Percentiles rank a stretch among this genome's conserved stretches.
These are phyloP conservation scores for Plagodis dolabraria DNA, from an alignment of 2,888 invertebrate species.

Conservation along the genomic window DNA sequence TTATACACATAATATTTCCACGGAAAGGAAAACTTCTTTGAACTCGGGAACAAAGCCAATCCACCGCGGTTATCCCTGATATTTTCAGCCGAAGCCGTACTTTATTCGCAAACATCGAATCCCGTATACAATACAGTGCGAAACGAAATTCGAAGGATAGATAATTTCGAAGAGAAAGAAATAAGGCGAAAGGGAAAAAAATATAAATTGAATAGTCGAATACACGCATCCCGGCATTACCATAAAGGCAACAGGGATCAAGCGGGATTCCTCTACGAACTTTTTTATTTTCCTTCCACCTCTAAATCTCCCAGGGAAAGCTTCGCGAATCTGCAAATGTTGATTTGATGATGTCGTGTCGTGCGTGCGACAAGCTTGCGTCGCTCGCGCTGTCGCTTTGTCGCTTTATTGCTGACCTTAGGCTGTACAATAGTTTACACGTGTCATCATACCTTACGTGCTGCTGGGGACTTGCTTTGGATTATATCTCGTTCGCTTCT, in stretches of 20 bases:
- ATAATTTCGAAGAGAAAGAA: constrained; percentile 82
- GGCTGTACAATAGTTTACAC: constrained; percentile 46
- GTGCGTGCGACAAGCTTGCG: constrained; percentile 40
- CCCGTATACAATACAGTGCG: constrained; percentile 83
- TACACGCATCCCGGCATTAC: constrained; percentile 84
- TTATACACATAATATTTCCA: constrained; percentile 76
- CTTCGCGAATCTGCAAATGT: constrained; percentile 85
- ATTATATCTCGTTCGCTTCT: constrained; percentile 50
- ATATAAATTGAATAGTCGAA: constrained; percentile 85
- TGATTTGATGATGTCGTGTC: constrained; percentile 82
- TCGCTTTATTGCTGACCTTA: constrained; percentile 51
- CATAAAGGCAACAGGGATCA: constrained; percentile 84
- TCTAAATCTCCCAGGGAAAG: constrained; percentile 83
- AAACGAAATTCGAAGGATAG: constrained; percentile 84
- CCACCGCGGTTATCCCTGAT: constrained; percentile 81
- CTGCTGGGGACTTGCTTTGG: constrained; percentile 37
- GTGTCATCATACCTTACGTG: constrained; percentile 39
- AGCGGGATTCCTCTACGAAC: constrained; percentile 83
- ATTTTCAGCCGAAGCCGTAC: constrained; percentile 78
- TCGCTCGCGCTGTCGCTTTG: constrained; percentile 36
- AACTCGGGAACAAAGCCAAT: constrained; percentile 82
- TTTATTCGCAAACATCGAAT: constrained; percentile 83
- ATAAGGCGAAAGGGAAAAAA: constrained; percentile 82
- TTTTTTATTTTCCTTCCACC: constrained; percentile 85
- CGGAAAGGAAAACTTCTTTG: constrained; percentile 77